Base-by-base conservation (phyloP, 2,797 vertebrate genomes). In the Neoniphon sammara region DNA sequence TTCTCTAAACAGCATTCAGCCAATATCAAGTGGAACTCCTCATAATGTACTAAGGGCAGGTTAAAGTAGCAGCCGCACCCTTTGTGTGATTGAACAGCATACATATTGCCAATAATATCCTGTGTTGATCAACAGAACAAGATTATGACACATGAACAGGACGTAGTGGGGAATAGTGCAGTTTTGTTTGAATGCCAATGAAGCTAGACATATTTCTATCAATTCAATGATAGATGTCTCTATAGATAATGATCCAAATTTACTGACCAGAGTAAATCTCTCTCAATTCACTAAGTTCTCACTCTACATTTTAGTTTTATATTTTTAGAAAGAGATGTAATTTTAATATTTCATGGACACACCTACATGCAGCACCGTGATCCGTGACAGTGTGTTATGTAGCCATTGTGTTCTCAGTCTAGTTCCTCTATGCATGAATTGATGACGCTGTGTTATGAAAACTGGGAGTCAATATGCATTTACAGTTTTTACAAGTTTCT, bases 381-480 rank as follows among this genome's bases (percentile, higher is more conserved):
- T 87, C 73, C 74, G 66, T 81, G 67, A 81, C 69, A 70, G 82
- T 87, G 79, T 87, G 82, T 86, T 80, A 87, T 89, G 91, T 91
- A 91, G 86, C 80, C 77, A 50, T 85, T 81, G 86, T 92, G 84
- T 91, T 88, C 80, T 87, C 87, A 79, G 87, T 88, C 86, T 83
- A 76, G 87, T 89, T 85, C 86, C 84, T 90, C 91, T 93, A 92
- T 94, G 91, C 93, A 94, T 93, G 92, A 89, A 84, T 78, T 86
- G 78, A 91, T 77, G 73, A 88, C 46, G 71, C 87, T 89, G 81
- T 89, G 77, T 87, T 85, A 74, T 85, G 76, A 86, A 82, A 80
- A 78, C 80, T 75, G 83, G 70, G 62, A 79, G 79, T 90, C 75
- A 23, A 89, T 91, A 88, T 89, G 88, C 90, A 90, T 91, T 89